Conservation (phyloP, 23 tunicate genomes). For the Trididemnum nubilum region DNA sequence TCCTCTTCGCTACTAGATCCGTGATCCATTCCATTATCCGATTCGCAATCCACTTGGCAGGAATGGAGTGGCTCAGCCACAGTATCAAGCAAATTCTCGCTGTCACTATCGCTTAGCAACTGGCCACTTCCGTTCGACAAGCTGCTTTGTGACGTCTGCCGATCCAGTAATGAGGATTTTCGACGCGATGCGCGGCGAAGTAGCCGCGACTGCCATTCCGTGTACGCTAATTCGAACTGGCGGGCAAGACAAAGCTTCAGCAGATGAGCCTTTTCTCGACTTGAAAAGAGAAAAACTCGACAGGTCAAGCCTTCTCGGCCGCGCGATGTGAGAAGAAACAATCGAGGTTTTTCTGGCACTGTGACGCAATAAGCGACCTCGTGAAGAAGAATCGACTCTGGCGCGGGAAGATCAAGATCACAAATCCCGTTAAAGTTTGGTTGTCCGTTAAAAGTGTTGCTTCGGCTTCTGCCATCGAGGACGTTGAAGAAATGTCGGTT, state of each 20-base stretch:
- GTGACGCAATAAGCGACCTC: slow-evolving; percentile 84
- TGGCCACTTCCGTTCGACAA: background rate
- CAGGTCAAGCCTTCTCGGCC: slow-evolving; percentile 51
- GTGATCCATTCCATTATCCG: slow-evolving; percentile 1
- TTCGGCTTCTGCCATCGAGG: background rate
- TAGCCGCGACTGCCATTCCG: slow-evolving; percentile 44
- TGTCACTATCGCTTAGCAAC: background rate
- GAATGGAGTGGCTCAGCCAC: no score
- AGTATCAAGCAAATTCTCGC: background rate
- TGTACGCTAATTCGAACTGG: slow-evolving; percentile 55
- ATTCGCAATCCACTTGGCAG: background rate
- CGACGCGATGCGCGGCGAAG: slow-evolving; percentile 27
- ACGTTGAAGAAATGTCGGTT: background rate
- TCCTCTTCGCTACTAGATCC: background rate
- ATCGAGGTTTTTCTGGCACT: slow-evolving; percentile 47
- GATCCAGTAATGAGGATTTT: background rate
- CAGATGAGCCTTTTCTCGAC: slow-evolving; percentile 63
- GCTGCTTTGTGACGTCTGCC: background rate
- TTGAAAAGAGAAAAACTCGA: slow-evolving; percentile 50
- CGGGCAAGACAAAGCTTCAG: slow-evolving; percentile 50
- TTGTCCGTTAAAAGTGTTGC: background rate
- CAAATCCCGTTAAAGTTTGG: background rate
- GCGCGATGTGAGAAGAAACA: slow-evolving; percentile 71
- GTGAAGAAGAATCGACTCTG: slow-evolving; percentile 45
- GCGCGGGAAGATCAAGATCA: background rate